phyloP scores from a whole-genome alignment of 2,113 vertebrate species.

The western clawed frog (Xenopus tropicalis) region UCB_Xtro_10.0 CM004447.2:17305501-17306000 shows the following conservation, averaged over 20 bases:
- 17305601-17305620: no score
- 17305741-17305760: slow-evolving; percentile 1
- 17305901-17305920: slow-evolving; percentile 30
- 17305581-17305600: no score
- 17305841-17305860: slow-evolving; percentile 53
- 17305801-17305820: slow-evolving; percentile 48
- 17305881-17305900: slow-evolving; percentile 38
- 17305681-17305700: no score
- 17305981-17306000: slow-evolving; percentile 44
- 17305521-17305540: no score
- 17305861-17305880: slow-evolving; percentile 53
- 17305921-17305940: slow-evolving; percentile 39
- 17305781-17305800: slow-evolving; percentile 41
- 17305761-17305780: slow-evolving; percentile 47
- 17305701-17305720: no score
- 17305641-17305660: no score
- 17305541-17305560: no score
- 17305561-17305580: no score
- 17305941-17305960: slow-evolving; percentile 39
- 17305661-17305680: no score
- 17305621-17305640: no score
- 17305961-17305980: slow-evolving; percentile 41
- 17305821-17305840: slow-evolving; percentile 57
- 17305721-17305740: no score
- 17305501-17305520: no score